These are phyloP conservation scores for Astreopora myriophthalma DNA, from an alignment of 64 coral and sea anemone species.

Conservation along the genomic window DNA sequence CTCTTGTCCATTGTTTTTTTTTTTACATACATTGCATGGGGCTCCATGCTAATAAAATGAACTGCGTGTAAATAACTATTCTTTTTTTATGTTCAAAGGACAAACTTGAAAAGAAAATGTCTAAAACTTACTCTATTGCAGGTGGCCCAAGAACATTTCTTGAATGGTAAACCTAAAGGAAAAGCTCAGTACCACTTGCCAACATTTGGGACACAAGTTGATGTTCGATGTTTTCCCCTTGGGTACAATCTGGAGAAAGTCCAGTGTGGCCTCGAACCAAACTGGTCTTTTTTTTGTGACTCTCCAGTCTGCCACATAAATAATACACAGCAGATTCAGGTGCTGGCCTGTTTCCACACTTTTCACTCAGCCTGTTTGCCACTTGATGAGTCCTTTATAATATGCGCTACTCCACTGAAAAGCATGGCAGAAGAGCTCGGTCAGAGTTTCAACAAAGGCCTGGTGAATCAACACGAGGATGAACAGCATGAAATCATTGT, in stretches of 20 bases:
- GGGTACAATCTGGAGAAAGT: slow-evolving; percentile 8
- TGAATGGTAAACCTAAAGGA: slow-evolving; percentile 36
- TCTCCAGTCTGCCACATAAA: background rate
- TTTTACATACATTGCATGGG: too few relatives aligned
- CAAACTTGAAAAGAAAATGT: background rate
- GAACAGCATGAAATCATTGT: background rate
- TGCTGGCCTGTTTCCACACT: background rate
- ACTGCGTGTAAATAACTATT: background rate
- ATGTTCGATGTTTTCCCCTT: background rate
- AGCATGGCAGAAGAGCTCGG: slow-evolving; percentile 6
- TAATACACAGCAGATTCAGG: background rate
- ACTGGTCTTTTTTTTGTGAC: background rate
- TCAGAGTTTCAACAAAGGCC: background rate
- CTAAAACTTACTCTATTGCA: background rate
- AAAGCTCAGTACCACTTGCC: background rate
- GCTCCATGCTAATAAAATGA: too few relatives aligned
- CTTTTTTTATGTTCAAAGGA: background rate
- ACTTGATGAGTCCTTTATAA: background rate
- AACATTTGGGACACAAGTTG: slow-evolving; percentile 25
- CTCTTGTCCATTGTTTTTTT: background rate
- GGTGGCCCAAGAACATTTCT: background rate
- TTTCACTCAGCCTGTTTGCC: slow-evolving; percentile 15
- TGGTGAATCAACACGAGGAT: background rate
- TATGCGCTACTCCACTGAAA: background rate
- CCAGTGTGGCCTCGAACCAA: slow-evolving; percentile 2